Conservation (phyloP, 2,113 vertebrate genomes). For the Bos taurus region DNA sequence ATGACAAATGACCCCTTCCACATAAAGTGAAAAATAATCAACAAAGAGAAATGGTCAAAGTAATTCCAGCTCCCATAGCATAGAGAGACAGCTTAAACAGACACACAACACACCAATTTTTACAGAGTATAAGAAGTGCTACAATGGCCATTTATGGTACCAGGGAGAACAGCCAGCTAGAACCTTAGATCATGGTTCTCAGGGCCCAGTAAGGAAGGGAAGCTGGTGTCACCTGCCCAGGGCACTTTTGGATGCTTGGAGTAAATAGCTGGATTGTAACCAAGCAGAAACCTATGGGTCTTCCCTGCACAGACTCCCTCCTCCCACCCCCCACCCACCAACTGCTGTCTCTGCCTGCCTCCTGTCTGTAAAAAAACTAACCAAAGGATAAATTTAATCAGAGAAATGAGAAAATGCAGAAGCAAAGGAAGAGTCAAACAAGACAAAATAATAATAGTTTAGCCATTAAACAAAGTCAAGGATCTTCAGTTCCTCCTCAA, state of each 20-base stretch:
- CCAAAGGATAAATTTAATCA: neutral
- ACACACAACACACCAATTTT: neutral
- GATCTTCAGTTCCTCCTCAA: neutral
- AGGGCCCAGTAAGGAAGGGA: neutral
- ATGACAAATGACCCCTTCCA: neutral
- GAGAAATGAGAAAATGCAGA: neutral
- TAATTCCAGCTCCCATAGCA: neutral
- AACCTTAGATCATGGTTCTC: rapidly evolving
- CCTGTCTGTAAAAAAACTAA: neutral
- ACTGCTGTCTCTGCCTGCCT: neutral
- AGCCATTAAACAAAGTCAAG: neutral
- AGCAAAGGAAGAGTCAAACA: neutral
- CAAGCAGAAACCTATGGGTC: neutral
- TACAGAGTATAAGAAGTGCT: too few relatives aligned
- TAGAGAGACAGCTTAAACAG: neutral
- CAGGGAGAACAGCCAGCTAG: neutral
- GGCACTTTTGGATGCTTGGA: neutral
- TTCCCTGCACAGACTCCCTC: neutral
- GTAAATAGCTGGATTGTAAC: neutral
- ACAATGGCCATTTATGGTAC: neutral
- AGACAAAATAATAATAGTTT: neutral
- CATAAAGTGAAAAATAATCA: neutral
- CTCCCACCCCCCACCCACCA: rapidly evolving
- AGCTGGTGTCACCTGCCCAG: neutral
- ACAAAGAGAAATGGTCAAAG: neutral